A percentile compares a stretch with the other conserved stretches of the same genome.
These are phyloP conservation scores for Vanessa cardui DNA, from an alignment of 2,888 invertebrate genomes.

Conservation along the genomic window DNA sequence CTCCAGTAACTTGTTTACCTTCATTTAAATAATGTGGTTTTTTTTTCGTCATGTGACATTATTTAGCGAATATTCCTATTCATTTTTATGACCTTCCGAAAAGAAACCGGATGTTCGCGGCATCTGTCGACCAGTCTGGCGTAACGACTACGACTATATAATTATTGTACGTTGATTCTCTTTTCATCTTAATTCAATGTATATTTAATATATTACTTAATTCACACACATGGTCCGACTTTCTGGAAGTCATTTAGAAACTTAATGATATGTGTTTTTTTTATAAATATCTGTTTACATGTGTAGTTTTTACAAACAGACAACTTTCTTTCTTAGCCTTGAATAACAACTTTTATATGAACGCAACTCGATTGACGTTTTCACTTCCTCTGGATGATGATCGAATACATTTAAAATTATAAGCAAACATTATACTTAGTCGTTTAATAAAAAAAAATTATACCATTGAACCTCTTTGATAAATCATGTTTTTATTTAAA, in stretches of 20 bases:
- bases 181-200: background rate
- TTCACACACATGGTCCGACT: no score
- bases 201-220: no score
- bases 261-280: background rate
- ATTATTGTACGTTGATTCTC: background rate
- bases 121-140: conserved; percentile 6
- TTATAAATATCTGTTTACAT: background rate
- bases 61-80: conserved; percentile 11
- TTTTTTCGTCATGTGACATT: conserved; percentile 10
- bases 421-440: no score
- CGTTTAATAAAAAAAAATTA: no score
- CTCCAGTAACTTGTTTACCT: conserved; percentile 34
- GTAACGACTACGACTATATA: background rate
- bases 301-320: conserved; percentile 11
- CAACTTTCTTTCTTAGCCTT: conserved; percentile 34
- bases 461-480: no score
- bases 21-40: conserved; percentile 25
- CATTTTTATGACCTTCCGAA: conserved; percentile 17
- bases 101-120: conserved; percentile 6
- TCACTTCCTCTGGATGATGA: conserved; percentile 26
- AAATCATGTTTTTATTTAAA: no score
- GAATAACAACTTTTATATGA: conserved; percentile 29
- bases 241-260: no score
- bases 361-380: conserved; percentile 29
- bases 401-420: background rate